Conservation (phyloP, 1,140 invertebrate species). For the Batillaria attramentaria region DNA sequence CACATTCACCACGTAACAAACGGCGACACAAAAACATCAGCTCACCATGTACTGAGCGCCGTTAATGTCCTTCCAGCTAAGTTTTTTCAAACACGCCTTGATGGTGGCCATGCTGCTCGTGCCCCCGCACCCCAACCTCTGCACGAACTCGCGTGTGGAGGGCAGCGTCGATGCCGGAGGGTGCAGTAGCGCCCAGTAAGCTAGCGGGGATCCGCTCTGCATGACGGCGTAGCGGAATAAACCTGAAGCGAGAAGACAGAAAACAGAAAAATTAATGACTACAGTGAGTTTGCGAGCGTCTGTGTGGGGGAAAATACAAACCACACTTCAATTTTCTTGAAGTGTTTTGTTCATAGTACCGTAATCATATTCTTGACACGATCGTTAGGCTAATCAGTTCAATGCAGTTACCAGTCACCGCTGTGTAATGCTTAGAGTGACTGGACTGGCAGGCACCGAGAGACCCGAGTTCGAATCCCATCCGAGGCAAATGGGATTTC, state of each 20-base stretch:
- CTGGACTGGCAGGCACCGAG: too few relatives aligned
- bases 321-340: background rate
- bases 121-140: conserved; percentile 21
- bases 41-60: conserved; percentile 38
- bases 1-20: too few relatives aligned
- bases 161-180: background rate
- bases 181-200: conserved; percentile 53
- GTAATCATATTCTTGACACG: too few relatives aligned
- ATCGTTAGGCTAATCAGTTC: too few relatives aligned
- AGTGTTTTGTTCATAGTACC: background rate
- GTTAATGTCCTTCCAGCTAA: conserved; percentile 32
- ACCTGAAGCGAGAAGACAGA: conserved; percentile 36
- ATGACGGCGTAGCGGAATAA: conserved; percentile 56
- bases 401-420: too few relatives aligned
- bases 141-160: background rate
- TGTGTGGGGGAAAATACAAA: background rate
- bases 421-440: too few relatives aligned
- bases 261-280: background rate
- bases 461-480: too few relatives aligned
- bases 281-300: background rate
- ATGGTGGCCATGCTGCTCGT: conserved; percentile 17
- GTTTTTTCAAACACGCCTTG: conserved; percentile 43
- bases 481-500: background rate
- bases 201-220: conserved; percentile 59
- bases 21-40: background rate